These are phyloP conservation scores for Palaemon carinicauda DNA, from an alignment of 1,140 invertebrate genomes.

Conservation along the genomic window DNA sequence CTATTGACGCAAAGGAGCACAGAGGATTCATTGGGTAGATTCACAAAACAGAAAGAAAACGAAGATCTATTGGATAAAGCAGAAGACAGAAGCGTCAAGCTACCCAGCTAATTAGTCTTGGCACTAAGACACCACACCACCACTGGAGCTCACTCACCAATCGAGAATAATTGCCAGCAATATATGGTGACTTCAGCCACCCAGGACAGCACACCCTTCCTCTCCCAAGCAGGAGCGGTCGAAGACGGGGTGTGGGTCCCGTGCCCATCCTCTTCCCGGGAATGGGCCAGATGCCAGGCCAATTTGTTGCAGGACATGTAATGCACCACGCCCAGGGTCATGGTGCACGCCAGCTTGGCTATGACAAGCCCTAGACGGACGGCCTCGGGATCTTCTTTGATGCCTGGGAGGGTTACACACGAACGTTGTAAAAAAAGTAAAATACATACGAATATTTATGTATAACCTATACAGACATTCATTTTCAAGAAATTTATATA, in stretches of 20 bases:
- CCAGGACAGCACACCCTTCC: conserved; percentile 25
- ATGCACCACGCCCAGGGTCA: conserved; percentile 57
- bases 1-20: too few relatives aligned
- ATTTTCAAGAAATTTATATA: too few relatives aligned
- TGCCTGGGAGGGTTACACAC: too few relatives aligned
- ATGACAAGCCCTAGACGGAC: conserved; percentile 37
- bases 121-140: not conserved
- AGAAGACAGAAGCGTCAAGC: too few relatives aligned
- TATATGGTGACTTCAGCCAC: conserved; percentile 25
- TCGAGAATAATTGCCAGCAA: conserved; percentile 44
- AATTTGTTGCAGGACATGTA: conserved; percentile 54
- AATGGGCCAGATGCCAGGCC: conserved; percentile 48
- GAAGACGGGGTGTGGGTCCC: not conserved
- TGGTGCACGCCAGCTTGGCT: conserved; percentile 55
- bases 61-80: too few relatives aligned
- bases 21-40: too few relatives aligned
- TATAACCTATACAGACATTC: too few relatives aligned
- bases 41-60: too few relatives aligned
- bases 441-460: too few relatives aligned
- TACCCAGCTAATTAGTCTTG: not conserved
- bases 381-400: not conserved
- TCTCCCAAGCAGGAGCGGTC: not conserved
- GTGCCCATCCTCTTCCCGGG: not conserved
- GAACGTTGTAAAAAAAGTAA: too few relatives aligned
- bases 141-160: conserved; percentile 17